Evolutionary conservation across 2,113 vertebrate genomes (phyloP).

Genomic region (Galbula dea): DNA sequence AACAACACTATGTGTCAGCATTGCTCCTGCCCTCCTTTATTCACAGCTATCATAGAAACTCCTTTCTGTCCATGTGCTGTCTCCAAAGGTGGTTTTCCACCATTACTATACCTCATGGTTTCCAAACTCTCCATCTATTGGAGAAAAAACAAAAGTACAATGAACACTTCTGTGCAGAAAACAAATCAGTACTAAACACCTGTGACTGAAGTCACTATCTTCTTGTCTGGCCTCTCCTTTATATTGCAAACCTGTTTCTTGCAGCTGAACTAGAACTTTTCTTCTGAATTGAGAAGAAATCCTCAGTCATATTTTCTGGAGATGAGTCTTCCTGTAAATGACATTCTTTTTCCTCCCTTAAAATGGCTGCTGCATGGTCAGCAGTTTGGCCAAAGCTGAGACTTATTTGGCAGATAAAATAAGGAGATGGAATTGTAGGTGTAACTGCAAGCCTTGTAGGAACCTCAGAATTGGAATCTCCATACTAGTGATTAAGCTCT

Average conservation of each 20-base stretch:
- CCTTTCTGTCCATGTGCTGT: neutral
- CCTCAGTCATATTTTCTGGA: neutral
- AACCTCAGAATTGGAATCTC: neutral
- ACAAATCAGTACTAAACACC: neutral
- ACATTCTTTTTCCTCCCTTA: neutral
- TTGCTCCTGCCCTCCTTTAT: neutral
- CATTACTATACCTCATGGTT: neutral
- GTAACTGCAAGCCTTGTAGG: neutral
- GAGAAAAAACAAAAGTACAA: neutral
- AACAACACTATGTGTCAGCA: neutral
- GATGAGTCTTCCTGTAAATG: neutral
- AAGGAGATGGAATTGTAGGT: neutral
- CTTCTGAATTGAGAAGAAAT: neutral
- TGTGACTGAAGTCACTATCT: neutral
- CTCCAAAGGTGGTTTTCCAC: neutral
- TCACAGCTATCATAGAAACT: neutral
- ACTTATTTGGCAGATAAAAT: neutral
- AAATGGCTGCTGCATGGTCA: neutral
- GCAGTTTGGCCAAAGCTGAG: neutral
- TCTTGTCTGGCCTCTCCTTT: neutral
- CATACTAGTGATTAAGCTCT: neutral
- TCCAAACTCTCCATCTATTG: neutral
- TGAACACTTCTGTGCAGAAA: neutral
- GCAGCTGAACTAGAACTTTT: neutral
- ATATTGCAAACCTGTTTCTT: neutral